Percentiles rank a stretch among this genome's conserved stretches.
Evolutionary conservation across 1,140 invertebrate genomes (phyloP).

Genomic region (Cydia amplana): DNA sequence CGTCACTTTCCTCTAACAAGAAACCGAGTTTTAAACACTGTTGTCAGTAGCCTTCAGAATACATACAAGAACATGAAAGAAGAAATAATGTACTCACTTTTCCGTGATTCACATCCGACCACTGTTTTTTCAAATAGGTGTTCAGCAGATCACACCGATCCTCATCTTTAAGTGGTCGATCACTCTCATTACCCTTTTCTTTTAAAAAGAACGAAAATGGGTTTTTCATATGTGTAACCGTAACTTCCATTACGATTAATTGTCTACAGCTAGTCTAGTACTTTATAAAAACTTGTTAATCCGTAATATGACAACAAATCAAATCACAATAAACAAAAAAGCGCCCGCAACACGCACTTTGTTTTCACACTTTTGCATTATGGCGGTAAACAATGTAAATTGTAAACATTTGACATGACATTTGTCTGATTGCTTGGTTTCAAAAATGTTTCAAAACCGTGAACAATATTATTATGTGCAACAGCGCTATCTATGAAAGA

Average conservation of each 20-base stretch:
- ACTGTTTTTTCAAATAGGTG: slow-evolving; percentile 24
- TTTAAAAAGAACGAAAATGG: not conserved
- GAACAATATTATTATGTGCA: too few relatives aligned
- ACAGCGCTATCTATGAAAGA: not conserved
- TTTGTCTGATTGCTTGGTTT: too few relatives aligned
- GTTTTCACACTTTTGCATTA: too few relatives aligned
- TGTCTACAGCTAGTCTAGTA: not conserved
- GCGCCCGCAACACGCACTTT: too few relatives aligned
- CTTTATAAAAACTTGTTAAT: too few relatives aligned
- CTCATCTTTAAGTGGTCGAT: not conserved
- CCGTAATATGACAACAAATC: too few relatives aligned
- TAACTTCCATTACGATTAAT: slow-evolving; percentile 10
- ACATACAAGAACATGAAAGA: not conserved
- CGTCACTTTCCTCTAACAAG: too few relatives aligned
- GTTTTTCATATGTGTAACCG: not conserved
- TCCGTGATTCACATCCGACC: slow-evolving; percentile 47
- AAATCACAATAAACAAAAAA: too few relatives aligned
- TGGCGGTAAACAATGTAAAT: not conserved
- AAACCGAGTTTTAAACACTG: too few relatives aligned
- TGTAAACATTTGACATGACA: too few relatives aligned
- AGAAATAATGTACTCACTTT: slow-evolving; percentile 45
- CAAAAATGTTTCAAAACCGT: too few relatives aligned
- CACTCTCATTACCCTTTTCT: not conserved
- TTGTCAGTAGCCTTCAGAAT: too few relatives aligned
- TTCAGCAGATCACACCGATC: not conserved